Conservation (phyloP, 2,888 invertebrate species). For the Steinernema hermaphroditum region DNA sequence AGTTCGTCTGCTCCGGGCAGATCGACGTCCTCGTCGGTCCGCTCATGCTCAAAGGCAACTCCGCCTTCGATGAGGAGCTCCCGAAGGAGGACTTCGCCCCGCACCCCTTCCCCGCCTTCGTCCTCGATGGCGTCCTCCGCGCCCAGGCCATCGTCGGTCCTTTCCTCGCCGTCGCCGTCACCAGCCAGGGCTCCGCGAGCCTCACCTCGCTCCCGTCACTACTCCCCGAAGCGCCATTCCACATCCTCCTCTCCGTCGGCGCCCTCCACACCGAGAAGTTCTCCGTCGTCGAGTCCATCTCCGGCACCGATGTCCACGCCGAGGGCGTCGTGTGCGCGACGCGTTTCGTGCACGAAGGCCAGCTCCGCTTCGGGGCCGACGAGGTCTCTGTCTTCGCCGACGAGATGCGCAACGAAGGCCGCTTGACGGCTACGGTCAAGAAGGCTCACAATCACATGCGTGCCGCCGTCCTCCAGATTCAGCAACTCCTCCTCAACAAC, state of each 20-base stretch:
- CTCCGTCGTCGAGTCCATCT: slow-evolving; percentile 33
- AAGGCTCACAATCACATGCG: slow-evolving; percentile 18
- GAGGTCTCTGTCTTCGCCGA: slow-evolving; percentile 22
- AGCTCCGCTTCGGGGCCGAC: slow-evolving; percentile 36
- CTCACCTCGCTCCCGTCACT: slow-evolving; percentile 33
- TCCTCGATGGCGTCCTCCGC: slow-evolving; percentile 42
- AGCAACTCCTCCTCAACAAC: slow-evolving; percentile 47
- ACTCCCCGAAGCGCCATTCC: slow-evolving; percentile 41
- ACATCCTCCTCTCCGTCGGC: slow-evolving; percentile 45
- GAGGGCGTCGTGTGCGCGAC: slow-evolving; percentile 50
- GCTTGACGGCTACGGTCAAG: not conserved
- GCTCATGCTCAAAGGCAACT: slow-evolving; percentile 47
- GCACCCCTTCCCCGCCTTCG: slow-evolving; percentile 39
- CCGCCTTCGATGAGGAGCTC: slow-evolving; percentile 33
- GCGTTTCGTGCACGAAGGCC: slow-evolving; percentile 46
- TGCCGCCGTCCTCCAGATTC: slow-evolving; percentile 32
- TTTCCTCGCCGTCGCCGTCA: slow-evolving; percentile 45
- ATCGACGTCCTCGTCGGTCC: slow-evolving; percentile 47
- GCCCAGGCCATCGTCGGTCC: slow-evolving; percentile 49
- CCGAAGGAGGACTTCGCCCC: slow-evolving; percentile 27
- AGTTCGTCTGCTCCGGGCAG: slow-evolving; percentile 43
- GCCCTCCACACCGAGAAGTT: slow-evolving; percentile 43
- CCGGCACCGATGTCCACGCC: slow-evolving; percentile 33
- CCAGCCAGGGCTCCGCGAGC: slow-evolving; percentile 39
- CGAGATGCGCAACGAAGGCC: slow-evolving; percentile 1